Conservation (phyloP, 1,140 invertebrate genomes). For the Eupristina koningsbergeri region DNA sequence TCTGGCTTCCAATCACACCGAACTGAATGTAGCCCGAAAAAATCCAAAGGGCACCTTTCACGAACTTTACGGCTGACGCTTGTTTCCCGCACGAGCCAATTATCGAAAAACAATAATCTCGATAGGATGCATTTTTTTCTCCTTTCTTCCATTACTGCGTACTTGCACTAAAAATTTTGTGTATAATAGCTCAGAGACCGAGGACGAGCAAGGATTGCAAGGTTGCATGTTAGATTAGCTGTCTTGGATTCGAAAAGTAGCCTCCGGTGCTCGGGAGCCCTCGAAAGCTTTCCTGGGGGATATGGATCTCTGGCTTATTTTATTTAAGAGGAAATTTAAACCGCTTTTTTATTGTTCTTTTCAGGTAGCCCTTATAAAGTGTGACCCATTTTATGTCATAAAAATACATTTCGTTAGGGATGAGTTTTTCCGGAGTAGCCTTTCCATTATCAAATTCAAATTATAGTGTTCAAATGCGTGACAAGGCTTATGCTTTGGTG, state of each 20-base stretch:
- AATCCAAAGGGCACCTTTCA: not conserved
- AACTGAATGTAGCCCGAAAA: not conserved
- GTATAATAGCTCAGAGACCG: too few relatives aligned
- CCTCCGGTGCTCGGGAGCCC: not conserved
- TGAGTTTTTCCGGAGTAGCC: too few relatives aligned
- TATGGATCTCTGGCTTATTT: too few relatives aligned
- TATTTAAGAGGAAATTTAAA: not conserved
- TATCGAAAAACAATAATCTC: slow-evolving; percentile 40
- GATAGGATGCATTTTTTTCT: not conserved
- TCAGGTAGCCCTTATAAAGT: too few relatives aligned
- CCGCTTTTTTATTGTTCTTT: not conserved
- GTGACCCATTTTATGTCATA: too few relatives aligned
- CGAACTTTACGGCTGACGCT: not conserved
- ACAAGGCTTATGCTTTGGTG: too few relatives aligned
- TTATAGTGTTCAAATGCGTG: too few relatives aligned
- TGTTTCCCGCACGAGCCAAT: slow-evolving; percentile 18
- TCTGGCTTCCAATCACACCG: not conserved
- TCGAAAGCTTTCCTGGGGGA: too few relatives aligned
- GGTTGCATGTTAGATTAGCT: not conserved
- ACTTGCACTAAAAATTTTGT: too few relatives aligned
- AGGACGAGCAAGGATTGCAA: slow-evolving; percentile 6
- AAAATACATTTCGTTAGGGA: too few relatives aligned
- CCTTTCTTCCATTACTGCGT: not conserved
- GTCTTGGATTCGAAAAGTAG: not conserved
- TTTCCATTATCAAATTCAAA: too few relatives aligned